phyloP scores from a whole-genome alignment of 37 sponge, comb jelly and placozoan genomes.

The Oopsacas minuta region DNA sequence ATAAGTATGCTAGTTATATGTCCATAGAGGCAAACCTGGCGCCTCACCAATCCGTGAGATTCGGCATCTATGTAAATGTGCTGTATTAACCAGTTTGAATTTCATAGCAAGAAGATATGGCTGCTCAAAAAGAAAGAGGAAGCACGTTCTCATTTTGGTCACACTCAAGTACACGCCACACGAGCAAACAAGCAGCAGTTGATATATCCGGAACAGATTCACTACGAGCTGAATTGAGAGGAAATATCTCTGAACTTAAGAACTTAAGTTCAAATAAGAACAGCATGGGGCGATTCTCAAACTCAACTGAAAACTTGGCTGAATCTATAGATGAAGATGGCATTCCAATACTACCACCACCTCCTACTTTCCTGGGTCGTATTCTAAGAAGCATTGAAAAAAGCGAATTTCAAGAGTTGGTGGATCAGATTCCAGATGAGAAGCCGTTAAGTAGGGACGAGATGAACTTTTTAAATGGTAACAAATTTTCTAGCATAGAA shows the following conservation, averaged over 20 bases:
- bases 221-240: neutral
- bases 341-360: neutral
- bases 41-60: too few species aligned
- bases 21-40: too few species aligned
- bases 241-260: neutral
- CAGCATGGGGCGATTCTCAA: neutral
- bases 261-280: neutral
- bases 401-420: neutral
- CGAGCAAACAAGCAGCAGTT: neutral
- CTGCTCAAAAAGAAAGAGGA: neutral
- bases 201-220: neutral
- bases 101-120: too few species aligned
- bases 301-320: neutral
- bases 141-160: neutral
- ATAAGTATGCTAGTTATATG: too few species aligned
- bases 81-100: too few species aligned
- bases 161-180: neutral
- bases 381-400: neutral
- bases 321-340: neutral
- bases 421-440: slow-evolving; percentile 17
- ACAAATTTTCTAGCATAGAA: too few species aligned
- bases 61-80: too few species aligned
- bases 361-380: neutral
- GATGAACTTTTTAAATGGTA: slow-evolving; percentile 13
- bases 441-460: neutral